Percentiles rank a stretch among this genome's conserved stretches.
These are phyloP conservation scores for Ariopsis seemanni DNA, from an alignment of 2,113 vertebrate genomes.

Conservation along the genomic window DNA sequence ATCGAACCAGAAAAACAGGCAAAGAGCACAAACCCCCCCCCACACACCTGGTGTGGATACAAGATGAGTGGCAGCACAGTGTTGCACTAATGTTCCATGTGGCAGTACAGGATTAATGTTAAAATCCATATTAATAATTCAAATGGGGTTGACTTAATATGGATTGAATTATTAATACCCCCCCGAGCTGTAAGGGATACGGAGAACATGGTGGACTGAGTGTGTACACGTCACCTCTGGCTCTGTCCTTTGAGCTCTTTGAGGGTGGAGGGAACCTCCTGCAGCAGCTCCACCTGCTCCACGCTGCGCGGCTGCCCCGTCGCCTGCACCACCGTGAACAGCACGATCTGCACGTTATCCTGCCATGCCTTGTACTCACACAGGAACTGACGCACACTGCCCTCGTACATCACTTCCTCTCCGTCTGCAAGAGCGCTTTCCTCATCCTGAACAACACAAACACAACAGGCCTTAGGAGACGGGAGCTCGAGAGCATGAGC, in stretches of 20 bases:
- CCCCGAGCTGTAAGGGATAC: not conserved
- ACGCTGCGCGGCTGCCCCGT: slow-evolving; percentile 89
- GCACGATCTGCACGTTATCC: slow-evolving; percentile 95
- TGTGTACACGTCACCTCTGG: slow-evolving; percentile 77
- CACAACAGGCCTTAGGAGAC: not conserved
- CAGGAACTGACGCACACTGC: slow-evolving; percentile 94
- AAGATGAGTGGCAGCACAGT: too few relatives aligned
- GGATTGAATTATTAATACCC: too few relatives aligned
- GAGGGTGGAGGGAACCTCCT: slow-evolving; percentile 92
- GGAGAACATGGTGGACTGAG: not conserved
- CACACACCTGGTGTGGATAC: too few relatives aligned
- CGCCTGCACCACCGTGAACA: slow-evolving; percentile 95
- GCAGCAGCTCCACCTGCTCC: slow-evolving; percentile 91
- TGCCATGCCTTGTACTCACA: slow-evolving; percentile 97
- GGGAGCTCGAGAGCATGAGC: too few relatives aligned
- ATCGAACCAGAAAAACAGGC: not conserved
- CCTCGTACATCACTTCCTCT: slow-evolving; percentile 93
- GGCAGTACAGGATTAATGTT: too few relatives aligned
- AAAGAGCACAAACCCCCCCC: not conserved
- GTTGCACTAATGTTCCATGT: too few relatives aligned
- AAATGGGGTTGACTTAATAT: not conserved
- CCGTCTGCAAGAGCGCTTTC: slow-evolving; percentile 91
- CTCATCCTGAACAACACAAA: slow-evolving; percentile 80
- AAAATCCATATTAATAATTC: not conserved
- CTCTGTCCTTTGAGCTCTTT: slow-evolving; percentile 94